phyloP scores from a whole-genome alignment of 30 jellyfish, hydroid and myxozoan genomes.

The Chironex yamaguchii region DNA sequence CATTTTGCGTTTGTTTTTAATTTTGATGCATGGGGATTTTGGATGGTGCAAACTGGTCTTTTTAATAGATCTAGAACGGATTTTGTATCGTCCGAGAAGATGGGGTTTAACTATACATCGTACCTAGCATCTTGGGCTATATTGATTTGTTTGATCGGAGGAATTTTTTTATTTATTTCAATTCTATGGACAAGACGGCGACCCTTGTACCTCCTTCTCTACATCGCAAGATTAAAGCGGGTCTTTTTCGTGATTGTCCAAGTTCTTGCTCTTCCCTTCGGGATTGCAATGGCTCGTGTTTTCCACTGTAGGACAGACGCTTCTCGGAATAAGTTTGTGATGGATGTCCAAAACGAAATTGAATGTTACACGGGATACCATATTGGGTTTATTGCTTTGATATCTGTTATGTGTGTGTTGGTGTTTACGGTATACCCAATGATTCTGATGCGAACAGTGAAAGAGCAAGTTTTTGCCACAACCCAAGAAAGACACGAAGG shows the following conservation, averaged over 20 bases:
- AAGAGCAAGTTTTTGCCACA: constrained; percentile 78
- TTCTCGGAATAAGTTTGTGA: constrained; percentile 24
- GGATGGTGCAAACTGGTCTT: constrained; percentile 88
- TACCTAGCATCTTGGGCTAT: constrained; percentile 88
- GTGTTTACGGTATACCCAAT: constrained; percentile 76
- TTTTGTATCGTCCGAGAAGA: constrained; percentile 70
- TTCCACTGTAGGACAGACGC: constrained; percentile 84
- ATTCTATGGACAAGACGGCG: constrained; percentile 70
- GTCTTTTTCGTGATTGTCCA: constrained; percentile 73
- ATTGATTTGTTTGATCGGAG: constrained; percentile 56
- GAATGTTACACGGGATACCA: constrained; percentile 74
- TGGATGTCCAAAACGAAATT: constrained; percentile 85
- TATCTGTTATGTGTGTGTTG: constrained; percentile 49
- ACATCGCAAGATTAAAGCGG: constrained; percentile 87
- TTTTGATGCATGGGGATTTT: constrained; percentile 91
- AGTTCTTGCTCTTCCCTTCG: constrained; percentile 85
- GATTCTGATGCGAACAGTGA: constrained; percentile 38
- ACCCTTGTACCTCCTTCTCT: constrained; percentile 84
- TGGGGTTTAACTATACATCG: constrained; percentile 80
- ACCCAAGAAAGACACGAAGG: constrained; percentile 88
- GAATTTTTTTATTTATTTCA: constrained; percentile 51
- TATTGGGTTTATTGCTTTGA: constrained; percentile 67
- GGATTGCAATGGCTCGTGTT: constrained; percentile 87
- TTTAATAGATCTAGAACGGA: constrained; percentile 83
- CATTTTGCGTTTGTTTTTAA: constrained; percentile 75